Conservation (phyloP, 1,140 invertebrate species). For the Zaprionus camerounensis region DNA sequence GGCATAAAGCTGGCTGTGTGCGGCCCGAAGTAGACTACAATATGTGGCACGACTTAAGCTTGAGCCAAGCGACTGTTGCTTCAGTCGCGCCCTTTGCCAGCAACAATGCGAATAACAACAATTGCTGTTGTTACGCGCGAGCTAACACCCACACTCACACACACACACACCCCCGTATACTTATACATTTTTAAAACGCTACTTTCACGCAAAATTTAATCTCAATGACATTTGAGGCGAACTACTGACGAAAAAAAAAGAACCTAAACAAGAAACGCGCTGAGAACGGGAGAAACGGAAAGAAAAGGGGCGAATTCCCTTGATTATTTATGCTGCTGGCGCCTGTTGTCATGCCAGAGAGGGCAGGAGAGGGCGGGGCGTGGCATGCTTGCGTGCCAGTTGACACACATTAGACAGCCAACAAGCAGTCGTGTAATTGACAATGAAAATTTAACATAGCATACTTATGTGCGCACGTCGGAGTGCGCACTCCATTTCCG, state of each 20-base stretch:
- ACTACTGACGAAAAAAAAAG: conserved; percentile 57
- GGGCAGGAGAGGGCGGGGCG: not conserved
- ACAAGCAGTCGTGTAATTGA: conserved; percentile 63
- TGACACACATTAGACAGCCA: conserved; percentile 53
- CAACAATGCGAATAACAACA: conserved; percentile 60
- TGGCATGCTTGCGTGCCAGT: conserved; percentile 16
- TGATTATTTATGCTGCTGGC: conserved; percentile 16
- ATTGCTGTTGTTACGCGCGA: conserved; percentile 69
- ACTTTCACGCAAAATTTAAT: conserved; percentile 82
- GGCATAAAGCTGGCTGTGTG: conserved; percentile 35
- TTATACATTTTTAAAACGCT: conserved; percentile 74
- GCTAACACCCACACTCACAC: conserved; percentile 48
- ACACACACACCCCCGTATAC: not conserved
- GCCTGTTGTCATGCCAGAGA: conserved; percentile 6
- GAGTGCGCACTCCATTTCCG: not conserved
- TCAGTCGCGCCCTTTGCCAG: conserved; percentile 72
- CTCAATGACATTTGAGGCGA: conserved; percentile 78
- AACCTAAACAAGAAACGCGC: conserved; percentile 13
- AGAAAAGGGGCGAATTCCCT: conserved; percentile 7
- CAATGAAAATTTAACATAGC: conserved; percentile 61
- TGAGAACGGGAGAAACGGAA: not conserved
- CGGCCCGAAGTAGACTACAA: conserved; percentile 57
- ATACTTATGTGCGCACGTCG: conserved; percentile 38
- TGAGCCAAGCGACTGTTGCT: conserved; percentile 66
- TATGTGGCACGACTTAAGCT: conserved; percentile 70